A percentile compares a stretch with the other conserved stretches of the same genome.
phyloP scores from a whole-genome alignment of 1,140 invertebrate species.

The Drosophila melanica region DNA sequence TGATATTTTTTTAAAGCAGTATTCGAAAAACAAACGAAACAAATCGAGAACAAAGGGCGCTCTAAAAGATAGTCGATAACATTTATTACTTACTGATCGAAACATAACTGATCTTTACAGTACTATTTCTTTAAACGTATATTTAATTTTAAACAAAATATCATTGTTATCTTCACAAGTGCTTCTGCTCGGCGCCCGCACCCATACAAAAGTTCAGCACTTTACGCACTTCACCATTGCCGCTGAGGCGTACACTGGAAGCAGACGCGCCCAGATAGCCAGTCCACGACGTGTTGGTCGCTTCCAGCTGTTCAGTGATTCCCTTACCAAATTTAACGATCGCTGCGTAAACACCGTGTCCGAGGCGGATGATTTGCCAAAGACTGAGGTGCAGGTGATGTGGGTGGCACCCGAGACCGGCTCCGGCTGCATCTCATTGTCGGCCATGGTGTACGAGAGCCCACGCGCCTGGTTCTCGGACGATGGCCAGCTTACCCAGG shows the following conservation, averaged over 20 bases:
- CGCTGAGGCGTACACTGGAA: slow-evolving; percentile 86
- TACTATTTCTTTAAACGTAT: neutral
- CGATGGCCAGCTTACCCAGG: slow-evolving; percentile 91
- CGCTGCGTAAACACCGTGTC: slow-evolving; percentile 94
- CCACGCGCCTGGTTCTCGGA: slow-evolving; percentile 94
- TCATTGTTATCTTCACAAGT: slow-evolving; percentile 85
- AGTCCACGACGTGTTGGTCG: slow-evolving; percentile 87
- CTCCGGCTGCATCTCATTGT: slow-evolving; percentile 92
- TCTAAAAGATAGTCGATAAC: no score
- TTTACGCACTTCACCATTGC: slow-evolving; percentile 93
- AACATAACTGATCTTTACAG: no score
- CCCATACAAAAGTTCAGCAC: slow-evolving; percentile 90
- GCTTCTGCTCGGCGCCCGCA: slow-evolving; percentile 89
- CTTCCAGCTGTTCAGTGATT: slow-evolving; percentile 93
- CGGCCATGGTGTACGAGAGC: slow-evolving; percentile 94
- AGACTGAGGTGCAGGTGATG: slow-evolving; percentile 94
- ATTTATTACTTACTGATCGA: no score
- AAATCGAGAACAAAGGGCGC: no score
- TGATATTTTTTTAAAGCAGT: no score
- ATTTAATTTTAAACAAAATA: neutral
- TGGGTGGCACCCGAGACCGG: slow-evolving; percentile 94
- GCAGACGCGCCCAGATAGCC: slow-evolving; percentile 84
- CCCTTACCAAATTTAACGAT: slow-evolving; percentile 91
- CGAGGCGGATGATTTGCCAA: slow-evolving; percentile 92
- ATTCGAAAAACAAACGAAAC: neutral